Evolutionary conservation across 2,888 invertebrate genomes (phyloP), one percentile per base, ranked within the genome.

Genomic region (Cyaniris semiargus): DNA sequence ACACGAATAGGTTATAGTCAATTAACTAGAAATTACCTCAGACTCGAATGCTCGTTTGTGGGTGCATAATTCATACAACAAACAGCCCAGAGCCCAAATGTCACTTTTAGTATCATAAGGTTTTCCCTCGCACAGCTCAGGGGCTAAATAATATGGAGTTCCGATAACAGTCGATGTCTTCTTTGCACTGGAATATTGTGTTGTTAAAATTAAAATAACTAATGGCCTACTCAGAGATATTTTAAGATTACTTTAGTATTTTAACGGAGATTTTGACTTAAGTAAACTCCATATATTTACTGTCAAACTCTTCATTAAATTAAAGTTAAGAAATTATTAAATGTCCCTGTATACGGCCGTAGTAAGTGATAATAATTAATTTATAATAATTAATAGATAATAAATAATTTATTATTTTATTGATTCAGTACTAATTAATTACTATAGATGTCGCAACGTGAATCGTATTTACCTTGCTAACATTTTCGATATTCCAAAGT

Each of bases 51-150:
- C 96, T 85, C 96, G 94, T 85, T 95, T 95, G 85, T 97, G 94
- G n/a, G 96, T 96, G 82, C 96, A 95, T 90, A 97, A 94, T 88
- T 98, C 97, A 85, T 97, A 98, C 6, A 98, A 89, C 79, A 98
- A 95, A 86, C 98, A 97, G 0, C 98, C 98, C 76, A 97, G 93
- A 18, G 97, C 96, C 98, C 98, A 98, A 78, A 98, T 95, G 85
- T 98, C 98, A 83, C 96, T 96, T 91, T 97, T 97, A 72, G 95
- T 95, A 86, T 97, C 96, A 86, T 97, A 97, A 10, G 96, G 95
- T 86, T 95, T 94, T 48, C 96, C 96, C 86, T 96, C 96, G 83
- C 97, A 97, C 78, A 98, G 90, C 90, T 98, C 98, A 23, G 98
- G 98, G 4, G 97, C 97, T 83, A 98, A 95, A 87, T 98, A 98